Evolutionary conservation across 2,888 invertebrate species (phyloP).

Genomic region (Plagodis pulveraria): DNA sequence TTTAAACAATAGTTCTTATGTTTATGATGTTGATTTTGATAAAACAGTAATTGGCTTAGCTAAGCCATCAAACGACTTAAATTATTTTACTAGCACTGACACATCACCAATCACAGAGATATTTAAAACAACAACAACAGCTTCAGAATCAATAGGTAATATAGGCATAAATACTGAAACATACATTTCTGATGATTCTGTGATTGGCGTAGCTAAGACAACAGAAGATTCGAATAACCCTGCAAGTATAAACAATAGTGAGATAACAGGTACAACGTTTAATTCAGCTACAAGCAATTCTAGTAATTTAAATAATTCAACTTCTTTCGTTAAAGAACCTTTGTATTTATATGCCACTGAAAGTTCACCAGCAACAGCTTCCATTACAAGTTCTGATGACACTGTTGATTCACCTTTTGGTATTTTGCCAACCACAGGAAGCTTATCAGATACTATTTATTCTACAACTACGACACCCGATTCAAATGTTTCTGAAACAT

Average conservation of each 20-base stretch:
- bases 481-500: neutral
- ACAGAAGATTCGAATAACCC: no score
- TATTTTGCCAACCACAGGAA: neutral
- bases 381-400: neutral
- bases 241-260: no score
- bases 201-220: neutral
- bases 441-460: neutral
- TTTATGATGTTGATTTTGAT: neutral
- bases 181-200: neutral
- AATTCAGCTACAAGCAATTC: neutral
- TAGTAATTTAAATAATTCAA: neutral
- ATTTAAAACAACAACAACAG: neutral
- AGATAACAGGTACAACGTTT: neutral
- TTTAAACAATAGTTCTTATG: neutral
- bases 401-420: neutral
- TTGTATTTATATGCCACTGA: neutral
- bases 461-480: neutral
- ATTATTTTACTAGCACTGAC: neutral
- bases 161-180: neutral
- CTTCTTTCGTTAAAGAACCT: no score
- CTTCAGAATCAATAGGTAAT: neutral
- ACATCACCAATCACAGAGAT: neutral
- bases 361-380: neutral
- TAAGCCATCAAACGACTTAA: neutral
- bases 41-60: slow-evolving; percentile 1